phyloP scores from a whole-genome alignment of 2,888 invertebrate species.

The Polylopha cassiicola region DNA sequence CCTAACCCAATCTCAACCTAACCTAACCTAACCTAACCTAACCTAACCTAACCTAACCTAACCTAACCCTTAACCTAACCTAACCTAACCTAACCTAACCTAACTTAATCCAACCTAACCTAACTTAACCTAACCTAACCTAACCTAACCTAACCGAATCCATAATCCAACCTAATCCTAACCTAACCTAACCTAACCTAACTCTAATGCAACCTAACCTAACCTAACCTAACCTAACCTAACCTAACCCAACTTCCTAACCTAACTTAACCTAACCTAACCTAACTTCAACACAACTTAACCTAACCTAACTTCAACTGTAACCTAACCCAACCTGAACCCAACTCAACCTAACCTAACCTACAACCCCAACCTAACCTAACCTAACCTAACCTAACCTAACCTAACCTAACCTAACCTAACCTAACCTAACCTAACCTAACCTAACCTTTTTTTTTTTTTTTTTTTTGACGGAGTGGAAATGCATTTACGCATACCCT shows the following conservation, averaged over 20 bases:
- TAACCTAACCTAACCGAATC: conserved; percentile 28
- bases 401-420: conserved; percentile 26
- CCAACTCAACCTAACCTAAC: conserved; percentile 21
- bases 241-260: too few species aligned
- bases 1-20: conserved; percentile 21
- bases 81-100: conserved; percentile 25
- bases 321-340: conserved; percentile 22
- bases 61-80: conserved; percentile 24
- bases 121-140: conserved; percentile 25
- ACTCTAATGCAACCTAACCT: too few species aligned
- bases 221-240: too few species aligned
- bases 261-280: too few species aligned
- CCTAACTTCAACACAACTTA: too few species aligned
- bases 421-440: conserved; percentile 26
- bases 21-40: conserved; percentile 24
- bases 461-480: too few species aligned
- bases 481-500: too few species aligned
- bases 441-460: conserved; percentile 25
- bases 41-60: conserved; percentile 27
- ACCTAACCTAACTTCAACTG: conserved; percentile 23
- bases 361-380: conserved; percentile 21
- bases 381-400: conserved; percentile 23
- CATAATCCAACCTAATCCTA: too few species aligned
- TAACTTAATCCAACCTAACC: conserved; percentile 24
- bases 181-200: conserved; percentile 28